Evolutionary conservation across 1,140 invertebrate species (phyloP), one percentile per base, ranked within the genome.

Genomic region (Nasonia longicornis): DNA sequence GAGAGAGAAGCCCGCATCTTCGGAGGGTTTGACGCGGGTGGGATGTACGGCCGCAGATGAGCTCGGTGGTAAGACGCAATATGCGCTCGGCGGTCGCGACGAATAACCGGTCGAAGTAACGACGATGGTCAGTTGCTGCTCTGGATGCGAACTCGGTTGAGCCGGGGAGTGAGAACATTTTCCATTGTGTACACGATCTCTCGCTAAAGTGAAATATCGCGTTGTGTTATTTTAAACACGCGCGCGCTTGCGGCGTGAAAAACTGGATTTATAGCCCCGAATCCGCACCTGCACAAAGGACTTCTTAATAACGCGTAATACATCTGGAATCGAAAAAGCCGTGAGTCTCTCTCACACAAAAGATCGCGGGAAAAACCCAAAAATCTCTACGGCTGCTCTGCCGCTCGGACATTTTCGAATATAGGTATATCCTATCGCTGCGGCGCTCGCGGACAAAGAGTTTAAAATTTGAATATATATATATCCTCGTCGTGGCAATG

Each of bases 401-500:
- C 26, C 67, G 26, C 52, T 66, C 42, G 75, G 63, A 58, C 70
- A 74, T 82, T 78, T 78, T 74, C 35, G 70, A 78, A 82, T 82
- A 26, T 26, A 26, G 26, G 26, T 26, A 26, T 26, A 58, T 58
- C 80, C 38, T 14, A 72, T 31, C 67, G 38, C 52, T 3, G 45
- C 45, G 2, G 45, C 14, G 20, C 12, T 35, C 26, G 75, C 26
- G 75, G 76, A 82, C 76, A 78, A 77, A 78, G 76, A 78, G 70
- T n/a, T n/a, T 52, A 67, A 58, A 82, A 82, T 82, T 82, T 82
- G 80, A 82, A 82, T 82, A 82, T 75, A 48, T 52, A 48, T 52
- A 69, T 58, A 70, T 58, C 10, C 29, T 20, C n/a, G 29, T 42
- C 73, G 31, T 48, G 38, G 75, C 75, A 73, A 73, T 82, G 80